A percentile compares a stretch with the other conserved stretches of the same genome.
Evolutionary conservation across 2,113 vertebrate genomes (phyloP).

Genomic region (Lasiurus borealis): DNA sequence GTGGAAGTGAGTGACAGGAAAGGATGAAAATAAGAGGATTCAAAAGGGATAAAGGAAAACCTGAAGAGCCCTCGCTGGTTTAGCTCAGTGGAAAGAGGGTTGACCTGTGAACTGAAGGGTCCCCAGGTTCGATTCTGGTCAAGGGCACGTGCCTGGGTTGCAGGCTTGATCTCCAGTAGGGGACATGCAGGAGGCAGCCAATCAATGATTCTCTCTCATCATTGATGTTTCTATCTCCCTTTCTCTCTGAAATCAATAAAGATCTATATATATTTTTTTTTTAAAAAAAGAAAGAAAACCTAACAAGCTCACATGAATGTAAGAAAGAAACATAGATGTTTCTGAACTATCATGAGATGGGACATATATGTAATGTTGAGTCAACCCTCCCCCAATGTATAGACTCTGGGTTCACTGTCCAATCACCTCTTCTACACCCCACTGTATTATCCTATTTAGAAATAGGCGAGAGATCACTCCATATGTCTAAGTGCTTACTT

Average conservation of each 20-base stretch:
- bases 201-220: too few species aligned
- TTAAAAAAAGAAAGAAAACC: background rate
- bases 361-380: background rate
- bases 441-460: background rate
- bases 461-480: background rate
- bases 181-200: too few species aligned
- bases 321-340: background rate
- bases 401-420: rapidly evolving
- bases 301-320: background rate
- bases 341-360: background rate
- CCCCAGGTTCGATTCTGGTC: too few species aligned
- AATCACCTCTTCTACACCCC: background rate
- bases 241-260: too few species aligned
- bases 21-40: background rate
- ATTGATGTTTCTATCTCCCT: too few species aligned
- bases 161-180: too few species aligned
- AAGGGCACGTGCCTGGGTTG: too few species aligned
- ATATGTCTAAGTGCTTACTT: background rate
- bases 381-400: rapidly evolving
- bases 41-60: background rate
- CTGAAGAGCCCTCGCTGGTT: background rate
- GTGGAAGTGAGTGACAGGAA: background rate
- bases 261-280: too few species aligned
- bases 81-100: too few species aligned
- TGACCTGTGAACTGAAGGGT: too few species aligned